Conservation (phyloP, 2,888 invertebrate species). For the Gibbula magus region DNA sequence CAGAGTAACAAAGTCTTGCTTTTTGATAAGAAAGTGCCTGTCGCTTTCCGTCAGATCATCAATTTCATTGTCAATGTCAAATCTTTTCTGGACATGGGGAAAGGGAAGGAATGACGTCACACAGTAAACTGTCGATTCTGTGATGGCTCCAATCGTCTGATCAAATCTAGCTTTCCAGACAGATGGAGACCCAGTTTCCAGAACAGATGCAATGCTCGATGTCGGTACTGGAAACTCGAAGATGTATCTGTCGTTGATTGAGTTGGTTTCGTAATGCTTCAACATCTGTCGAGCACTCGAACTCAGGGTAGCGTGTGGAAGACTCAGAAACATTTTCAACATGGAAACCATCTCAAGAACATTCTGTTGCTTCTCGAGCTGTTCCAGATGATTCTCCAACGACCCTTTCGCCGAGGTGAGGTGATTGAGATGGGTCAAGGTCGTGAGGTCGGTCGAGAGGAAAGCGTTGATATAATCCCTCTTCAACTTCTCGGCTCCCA, state of each 20-base stretch:
- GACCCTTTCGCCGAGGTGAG: constrained; percentile 41
- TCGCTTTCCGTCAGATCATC: neutral
- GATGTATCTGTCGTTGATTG: constrained; percentile 38
- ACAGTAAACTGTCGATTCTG: constrained; percentile 43
- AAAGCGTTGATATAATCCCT: constrained; percentile 62
- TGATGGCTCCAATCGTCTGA: constrained; percentile 37
- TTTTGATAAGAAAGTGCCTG: neutral
- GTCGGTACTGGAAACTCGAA: constrained; percentile 56
- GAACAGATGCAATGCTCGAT: constrained; percentile 39
- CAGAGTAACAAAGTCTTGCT: constrained; percentile 7
- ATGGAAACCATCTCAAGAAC: constrained; percentile 62
- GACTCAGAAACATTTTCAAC: constrained; percentile 56
- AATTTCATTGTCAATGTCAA: neutral
- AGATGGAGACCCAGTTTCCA: constrained; percentile 46
- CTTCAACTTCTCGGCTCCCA: constrained; percentile 65
- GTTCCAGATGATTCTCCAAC: constrained; percentile 44
- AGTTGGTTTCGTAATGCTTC: constrained; percentile 52
- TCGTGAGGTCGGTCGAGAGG: constrained; percentile 58
- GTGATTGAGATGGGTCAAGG: constrained; percentile 47
- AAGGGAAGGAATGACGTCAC: constrained; percentile 50
- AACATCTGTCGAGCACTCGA: constrained; percentile 53
- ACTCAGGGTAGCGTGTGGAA: constrained; percentile 51
- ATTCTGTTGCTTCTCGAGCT: constrained; percentile 58
- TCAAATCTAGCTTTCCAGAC: constrained; percentile 49
- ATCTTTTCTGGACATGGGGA: constrained; percentile 31